Base-by-base conservation (phyloP, 2,888 invertebrate genomes). In the Aleiodes leptofemur region DNA sequence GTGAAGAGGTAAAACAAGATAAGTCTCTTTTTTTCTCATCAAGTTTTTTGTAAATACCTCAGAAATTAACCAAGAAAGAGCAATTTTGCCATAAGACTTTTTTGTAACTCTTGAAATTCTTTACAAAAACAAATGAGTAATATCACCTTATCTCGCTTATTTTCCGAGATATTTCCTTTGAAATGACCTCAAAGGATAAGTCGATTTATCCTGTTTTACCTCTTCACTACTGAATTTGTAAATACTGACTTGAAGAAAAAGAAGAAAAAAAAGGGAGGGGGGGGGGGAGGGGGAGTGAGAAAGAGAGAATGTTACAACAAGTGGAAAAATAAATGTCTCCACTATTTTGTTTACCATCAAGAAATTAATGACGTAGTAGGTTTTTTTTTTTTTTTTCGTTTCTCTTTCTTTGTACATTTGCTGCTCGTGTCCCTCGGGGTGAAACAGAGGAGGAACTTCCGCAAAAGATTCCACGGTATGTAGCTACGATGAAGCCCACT, bases 401-500 rank as follows among this genome's bases (percentile, higher is more conserved):
- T 31, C n/a, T 11, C 34, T 59, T 34, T 4, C 38, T 48, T 38
- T 43, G 38, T 16, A 64, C 23, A 23, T 23, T 23, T 23, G 64
- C 34, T 6, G 38, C 13, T 43, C 14, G 4, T 14, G 43, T 61
- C 13, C 38, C 34, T n/a, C 14, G 61, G 61, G 9, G 34, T 61
- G 61, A 38, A 43, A 64, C 23, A 11, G 64, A 14, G 64, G 64
- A 43, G 34, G 43, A 43, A 64, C 64, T 64, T 64, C 48, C 43
- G 64, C 64, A 59, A n/a, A 59, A 34, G 59, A 59, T 59, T 59
- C 31, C 31, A 48, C 43, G 29, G 48, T 48, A 66, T 16, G 59
- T 59, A 59, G 0, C 61, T 34, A 80, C 79, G 78, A 82, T 81
- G 82, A 84, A 82, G 79, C 72, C 77, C 73, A 66, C 77, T 73